Evolutionary conservation across 2,888 invertebrate species (phyloP).

Genomic region (Onchidella celtica): DNA sequence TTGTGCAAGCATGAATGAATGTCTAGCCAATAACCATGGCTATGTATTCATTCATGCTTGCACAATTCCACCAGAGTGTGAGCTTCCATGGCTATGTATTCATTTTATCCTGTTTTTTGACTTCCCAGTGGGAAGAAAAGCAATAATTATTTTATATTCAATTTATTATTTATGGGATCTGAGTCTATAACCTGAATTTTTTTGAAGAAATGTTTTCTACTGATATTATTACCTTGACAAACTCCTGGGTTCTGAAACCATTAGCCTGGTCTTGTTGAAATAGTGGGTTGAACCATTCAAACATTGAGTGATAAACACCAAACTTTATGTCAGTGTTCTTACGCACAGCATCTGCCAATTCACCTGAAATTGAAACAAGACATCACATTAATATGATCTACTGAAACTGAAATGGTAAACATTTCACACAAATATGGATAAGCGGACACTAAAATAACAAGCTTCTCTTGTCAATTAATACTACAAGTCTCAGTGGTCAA

Average conservation of each 20-base stretch:
- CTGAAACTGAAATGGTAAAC: not conserved
- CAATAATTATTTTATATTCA: no score
- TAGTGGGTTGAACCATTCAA: slow-evolving; percentile 54
- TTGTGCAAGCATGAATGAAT: no score
- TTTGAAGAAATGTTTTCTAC: no score
- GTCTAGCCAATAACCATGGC: no score
- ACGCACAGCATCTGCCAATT: slow-evolving; percentile 46
- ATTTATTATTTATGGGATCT: no score
- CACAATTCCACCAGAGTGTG: no score
- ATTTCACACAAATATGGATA: not conserved
- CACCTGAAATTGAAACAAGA: slow-evolving; percentile 41
- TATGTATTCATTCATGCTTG: no score
- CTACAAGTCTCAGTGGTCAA: no score
- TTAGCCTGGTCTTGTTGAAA: slow-evolving; percentile 50
- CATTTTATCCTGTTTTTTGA: no score
- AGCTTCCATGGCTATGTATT: no score
- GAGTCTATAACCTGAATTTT: no score
- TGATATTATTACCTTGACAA: slow-evolving; percentile 51
- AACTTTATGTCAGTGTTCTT: slow-evolving; percentile 49
- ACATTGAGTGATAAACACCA: slow-evolving; percentile 54
- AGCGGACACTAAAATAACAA: not conserved
- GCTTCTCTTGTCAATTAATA: not conserved
- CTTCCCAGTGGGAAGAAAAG: no score
- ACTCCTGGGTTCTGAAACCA: slow-evolving; percentile 47
- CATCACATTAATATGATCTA: not conserved